These are phyloP conservation scores for Coregonus suidteri DNA, from an alignment of 2,797 vertebrate genomes.

Conservation along the genomic window DNA sequence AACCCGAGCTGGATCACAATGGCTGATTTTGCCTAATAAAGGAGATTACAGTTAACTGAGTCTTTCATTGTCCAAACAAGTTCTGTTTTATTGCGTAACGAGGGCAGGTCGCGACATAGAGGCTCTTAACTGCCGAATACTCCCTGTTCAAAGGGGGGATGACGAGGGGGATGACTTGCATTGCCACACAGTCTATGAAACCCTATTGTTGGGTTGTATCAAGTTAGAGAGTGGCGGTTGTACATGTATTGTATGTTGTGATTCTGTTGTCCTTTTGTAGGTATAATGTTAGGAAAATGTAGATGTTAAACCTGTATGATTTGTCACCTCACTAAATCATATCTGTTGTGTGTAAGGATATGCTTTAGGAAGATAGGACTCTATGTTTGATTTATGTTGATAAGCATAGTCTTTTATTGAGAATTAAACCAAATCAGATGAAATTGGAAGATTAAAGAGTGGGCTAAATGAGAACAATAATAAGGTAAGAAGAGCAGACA, in stretches of 20 bases:
- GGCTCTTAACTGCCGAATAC: background rate
- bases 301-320: background rate
- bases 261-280: background rate
- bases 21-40: conserved; percentile 58
- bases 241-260: background rate
- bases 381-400: background rate
- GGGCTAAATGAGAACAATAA: conserved; percentile 36
- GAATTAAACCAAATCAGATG: background rate
- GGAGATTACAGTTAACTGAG: conserved; percentile 59
- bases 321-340: background rate
- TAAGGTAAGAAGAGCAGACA: conserved; percentile 50
- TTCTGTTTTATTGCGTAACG: conserved; percentile 52
- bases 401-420: background rate
- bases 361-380: background rate
- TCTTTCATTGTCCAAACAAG: conserved; percentile 41
- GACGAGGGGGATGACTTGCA: background rate
- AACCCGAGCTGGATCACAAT: conserved; percentile 49
- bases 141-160: background rate
- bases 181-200: background rate
- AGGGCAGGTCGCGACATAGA: conserved; percentile 39
- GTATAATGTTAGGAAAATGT: background rate
- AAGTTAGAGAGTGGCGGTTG: background rate
- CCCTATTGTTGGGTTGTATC: background rate
- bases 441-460: background rate
- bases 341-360: background rate